A percentile compares a stretch with the other conserved stretches of the same genome.
Evolutionary conservation across 2,888 invertebrate species (phyloP).

Genomic region (Sarcophaga carnaria): DNA sequence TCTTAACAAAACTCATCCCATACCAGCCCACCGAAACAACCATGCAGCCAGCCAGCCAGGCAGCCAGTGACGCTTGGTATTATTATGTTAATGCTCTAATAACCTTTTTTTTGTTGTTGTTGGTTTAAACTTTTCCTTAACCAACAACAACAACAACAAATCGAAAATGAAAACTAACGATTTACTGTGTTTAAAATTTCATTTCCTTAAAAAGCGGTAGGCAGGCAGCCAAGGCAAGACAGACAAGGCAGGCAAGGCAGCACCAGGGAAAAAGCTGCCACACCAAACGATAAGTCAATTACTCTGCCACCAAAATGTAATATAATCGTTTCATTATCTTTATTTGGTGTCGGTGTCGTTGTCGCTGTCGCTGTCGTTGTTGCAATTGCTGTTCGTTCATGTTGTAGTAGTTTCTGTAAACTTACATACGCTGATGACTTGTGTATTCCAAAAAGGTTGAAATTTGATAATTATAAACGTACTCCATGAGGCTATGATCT

Average conservation of each 20-base stretch:
- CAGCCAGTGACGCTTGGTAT: no score
- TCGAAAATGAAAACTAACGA: slow-evolving; percentile 2
- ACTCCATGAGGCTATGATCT: slow-evolving; percentile 11
- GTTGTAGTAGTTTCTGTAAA: slow-evolving; percentile 13
- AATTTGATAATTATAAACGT: slow-evolving; percentile 61
- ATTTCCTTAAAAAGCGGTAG: slow-evolving; percentile 56
- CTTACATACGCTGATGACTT: slow-evolving; percentile 54
- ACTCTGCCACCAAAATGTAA: slow-evolving; percentile 53
- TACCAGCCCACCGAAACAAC: not conserved
- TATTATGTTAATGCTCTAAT: slow-evolving; percentile 65
- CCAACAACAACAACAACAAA: not conserved
- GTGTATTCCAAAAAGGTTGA: slow-evolving; percentile 49
- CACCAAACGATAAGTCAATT: slow-evolving; percentile 45
- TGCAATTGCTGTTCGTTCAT: not conserved
- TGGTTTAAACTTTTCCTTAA: slow-evolving; percentile 24
- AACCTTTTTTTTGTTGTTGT: slow-evolving; percentile 55
- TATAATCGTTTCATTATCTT: slow-evolving; percentile 52
- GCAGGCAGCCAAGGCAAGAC: not conserved
- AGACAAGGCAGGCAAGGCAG: not conserved
- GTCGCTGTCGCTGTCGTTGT: not conserved
- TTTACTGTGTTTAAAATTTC: slow-evolving; percentile 38
- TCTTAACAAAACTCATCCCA: slow-evolving; percentile 17
- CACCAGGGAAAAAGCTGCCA: not conserved
- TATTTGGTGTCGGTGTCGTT: not conserved
- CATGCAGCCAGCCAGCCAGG: not conserved